Conservation (phyloP, 2,888 invertebrate genomes). For the Zhuqinia jingwanae region DNA sequence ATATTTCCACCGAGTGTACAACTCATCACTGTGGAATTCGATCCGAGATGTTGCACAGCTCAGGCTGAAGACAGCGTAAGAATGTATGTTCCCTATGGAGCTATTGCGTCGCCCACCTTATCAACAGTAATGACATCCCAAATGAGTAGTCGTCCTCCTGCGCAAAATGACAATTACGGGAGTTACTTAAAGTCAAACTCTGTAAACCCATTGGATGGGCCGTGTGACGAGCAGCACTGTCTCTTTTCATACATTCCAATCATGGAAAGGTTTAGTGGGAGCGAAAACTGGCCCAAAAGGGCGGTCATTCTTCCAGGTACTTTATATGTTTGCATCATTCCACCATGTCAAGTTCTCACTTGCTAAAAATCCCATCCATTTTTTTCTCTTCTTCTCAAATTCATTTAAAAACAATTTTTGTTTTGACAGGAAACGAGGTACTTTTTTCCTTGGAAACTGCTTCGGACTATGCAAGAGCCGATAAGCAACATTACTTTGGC, state of each 20-base stretch:
- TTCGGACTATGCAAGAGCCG: slow-evolving; percentile 95
- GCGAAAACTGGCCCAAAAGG: slow-evolving; percentile 92
- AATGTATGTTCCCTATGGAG: slow-evolving; percentile 81
- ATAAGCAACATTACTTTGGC: slow-evolving; percentile 90
- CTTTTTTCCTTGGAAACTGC: slow-evolving; percentile 98
- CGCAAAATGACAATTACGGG: slow-evolving; percentile 31
- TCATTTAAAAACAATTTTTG: too few relatives aligned
- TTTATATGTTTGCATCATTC: neutral
- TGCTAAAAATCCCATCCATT: too few relatives aligned
- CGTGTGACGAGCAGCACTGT: slow-evolving; percentile 66
- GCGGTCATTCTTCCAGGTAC: slow-evolving; percentile 90
- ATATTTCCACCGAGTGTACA: slow-evolving; percentile 93
- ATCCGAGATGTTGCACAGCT: slow-evolving; percentile 93
- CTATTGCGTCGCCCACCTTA: slow-evolving; percentile 32
- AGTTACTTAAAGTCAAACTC: slow-evolving; percentile 18
- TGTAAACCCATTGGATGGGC: slow-evolving; percentile 12
- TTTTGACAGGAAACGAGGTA: slow-evolving; percentile 95
- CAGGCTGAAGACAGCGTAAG: slow-evolving; percentile 93
- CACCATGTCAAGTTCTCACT: too few relatives aligned
- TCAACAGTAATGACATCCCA: neutral
- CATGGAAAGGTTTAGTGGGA: slow-evolving; percentile 86
- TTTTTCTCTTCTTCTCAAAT: too few relatives aligned
- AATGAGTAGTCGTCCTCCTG: neutral
- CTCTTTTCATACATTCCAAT: slow-evolving; percentile 84
- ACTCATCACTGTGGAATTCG: slow-evolving; percentile 97